phyloP scores from a whole-genome alignment of 2,797 vertebrate genomes.

The Alfaro cultratus region DNA sequence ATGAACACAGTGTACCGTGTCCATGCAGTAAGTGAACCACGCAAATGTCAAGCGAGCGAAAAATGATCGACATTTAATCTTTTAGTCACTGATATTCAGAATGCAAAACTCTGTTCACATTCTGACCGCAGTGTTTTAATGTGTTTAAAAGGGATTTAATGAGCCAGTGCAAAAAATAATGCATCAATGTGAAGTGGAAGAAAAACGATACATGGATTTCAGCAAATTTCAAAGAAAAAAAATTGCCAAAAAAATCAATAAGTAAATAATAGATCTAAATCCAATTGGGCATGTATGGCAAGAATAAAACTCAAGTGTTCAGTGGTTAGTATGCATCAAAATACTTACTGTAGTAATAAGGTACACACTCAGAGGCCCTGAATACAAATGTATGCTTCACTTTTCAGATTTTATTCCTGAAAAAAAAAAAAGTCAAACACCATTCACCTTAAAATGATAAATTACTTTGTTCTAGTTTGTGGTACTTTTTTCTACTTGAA shows the following conservation, averaged over 20 bases:
- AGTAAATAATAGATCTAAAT: not conserved
- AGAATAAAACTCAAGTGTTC: not conserved
- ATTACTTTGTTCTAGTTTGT: not conserved
- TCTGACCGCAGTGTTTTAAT: not conserved
- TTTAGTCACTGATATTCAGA: not conserved
- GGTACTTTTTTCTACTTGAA: not conserved
- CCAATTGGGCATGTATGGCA: not conserved
- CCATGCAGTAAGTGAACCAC: constrained; percentile 27
- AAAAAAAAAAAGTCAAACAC: not conserved
- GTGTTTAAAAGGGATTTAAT: not conserved
- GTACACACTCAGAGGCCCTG: not conserved
- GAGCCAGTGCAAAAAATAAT: not conserved
- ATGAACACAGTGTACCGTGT: constrained; percentile 11
- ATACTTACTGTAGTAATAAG: not conserved
- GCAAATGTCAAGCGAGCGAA: not conserved
- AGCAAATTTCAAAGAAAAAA: not conserved
- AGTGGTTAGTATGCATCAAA: not conserved
- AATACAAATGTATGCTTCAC: not conserved
- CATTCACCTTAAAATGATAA: not conserved
- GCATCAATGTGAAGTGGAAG: not conserved
- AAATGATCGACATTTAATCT: not conserved
- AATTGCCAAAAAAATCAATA: no score
- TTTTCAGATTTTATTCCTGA: not conserved
- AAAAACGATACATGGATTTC: not conserved
- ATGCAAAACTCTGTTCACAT: not conserved